phyloP scores from a whole-genome alignment of 2,797 vertebrate genomes.

The Mormyrus proboscirostris region DNA sequence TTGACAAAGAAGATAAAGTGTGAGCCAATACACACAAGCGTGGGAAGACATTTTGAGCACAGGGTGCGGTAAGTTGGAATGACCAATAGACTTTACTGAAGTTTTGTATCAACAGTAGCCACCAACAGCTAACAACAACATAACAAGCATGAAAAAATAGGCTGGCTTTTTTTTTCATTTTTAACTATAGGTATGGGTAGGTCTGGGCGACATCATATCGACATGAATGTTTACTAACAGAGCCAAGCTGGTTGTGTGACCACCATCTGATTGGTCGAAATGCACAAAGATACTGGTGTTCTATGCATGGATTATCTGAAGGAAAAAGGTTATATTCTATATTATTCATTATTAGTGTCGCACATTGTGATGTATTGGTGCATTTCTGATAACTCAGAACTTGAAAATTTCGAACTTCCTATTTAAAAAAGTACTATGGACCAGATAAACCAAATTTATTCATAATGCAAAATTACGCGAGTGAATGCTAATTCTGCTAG shows the following conservation, averaged over 20 bases:
- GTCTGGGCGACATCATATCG: too few species aligned
- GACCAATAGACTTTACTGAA: not conserved
- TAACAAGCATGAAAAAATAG: not conserved
- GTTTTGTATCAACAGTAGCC: not conserved
- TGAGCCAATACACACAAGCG: not conserved
- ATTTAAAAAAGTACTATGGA: not conserved
- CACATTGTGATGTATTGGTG: not conserved
- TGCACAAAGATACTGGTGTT: not conserved
- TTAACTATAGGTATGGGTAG: not conserved
- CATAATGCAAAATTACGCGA: not conserved
- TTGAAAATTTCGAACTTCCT: not conserved
- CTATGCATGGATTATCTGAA: not conserved
- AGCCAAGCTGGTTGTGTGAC: not conserved
- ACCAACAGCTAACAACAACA: not conserved
- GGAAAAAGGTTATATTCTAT: not conserved
- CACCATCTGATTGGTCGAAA: not conserved
- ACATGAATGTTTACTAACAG: not conserved
- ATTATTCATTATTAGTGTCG: not conserved
- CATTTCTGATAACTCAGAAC: not conserved
- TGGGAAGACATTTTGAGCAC: not conserved
- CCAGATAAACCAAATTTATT: not conserved
- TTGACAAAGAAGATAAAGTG: not conserved
- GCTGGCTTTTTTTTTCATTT: not conserved
- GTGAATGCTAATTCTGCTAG: not conserved
- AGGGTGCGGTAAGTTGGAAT: not conserved